Conservation (phyloP, 2,797 vertebrate genomes). For the Antennarius maculatus region DNA sequence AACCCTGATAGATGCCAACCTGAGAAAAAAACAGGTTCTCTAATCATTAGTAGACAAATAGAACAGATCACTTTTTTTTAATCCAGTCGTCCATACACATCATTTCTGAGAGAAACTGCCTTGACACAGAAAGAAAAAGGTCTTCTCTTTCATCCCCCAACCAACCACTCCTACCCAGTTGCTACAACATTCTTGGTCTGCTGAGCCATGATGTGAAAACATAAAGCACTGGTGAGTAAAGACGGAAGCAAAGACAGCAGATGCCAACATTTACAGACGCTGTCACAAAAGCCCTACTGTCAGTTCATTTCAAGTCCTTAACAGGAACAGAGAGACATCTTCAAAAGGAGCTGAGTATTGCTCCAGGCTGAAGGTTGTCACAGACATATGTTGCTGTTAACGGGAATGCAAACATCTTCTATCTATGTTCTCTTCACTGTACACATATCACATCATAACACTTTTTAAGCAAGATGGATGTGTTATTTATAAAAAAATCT, state of each 20-base stretch:
- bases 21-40: slow-evolving; percentile 21
- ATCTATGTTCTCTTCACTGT: not conserved
- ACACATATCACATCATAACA: slow-evolving; percentile 24
- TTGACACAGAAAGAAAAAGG: slow-evolving; percentile 21
- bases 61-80: not conserved
- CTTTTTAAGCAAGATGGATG: slow-evolving; percentile 38
- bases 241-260: slow-evolving; percentile 57
- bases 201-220: slow-evolving; percentile 55
- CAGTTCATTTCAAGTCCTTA: slow-evolving; percentile 35
- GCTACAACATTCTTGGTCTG: slow-evolving; percentile 38
- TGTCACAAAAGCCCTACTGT: slow-evolving; percentile 26
- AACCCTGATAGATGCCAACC: slow-evolving; percentile 5
- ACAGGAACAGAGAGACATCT: slow-evolving; percentile 5
- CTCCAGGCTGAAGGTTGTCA: not conserved
- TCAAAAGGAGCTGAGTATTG: slow-evolving; percentile 6
- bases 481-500: slow-evolving; percentile 60
- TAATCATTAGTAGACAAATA: slow-evolving; percentile 10
- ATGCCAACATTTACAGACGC: slow-evolving; percentile 8
- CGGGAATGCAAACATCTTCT: not conserved
- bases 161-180: slow-evolving; percentile 26
- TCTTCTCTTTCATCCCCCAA: slow-evolving; percentile 38
- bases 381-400: slow-evolving; percentile 3
- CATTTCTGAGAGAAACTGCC: slow-evolving; percentile 8
- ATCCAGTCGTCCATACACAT: too few relatives aligned
- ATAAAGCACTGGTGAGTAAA: slow-evolving; percentile 50